Evolutionary conservation across 2,888 invertebrate genomes (phyloP).

Genomic region (Leptinotarsa tumamoca): DNA sequence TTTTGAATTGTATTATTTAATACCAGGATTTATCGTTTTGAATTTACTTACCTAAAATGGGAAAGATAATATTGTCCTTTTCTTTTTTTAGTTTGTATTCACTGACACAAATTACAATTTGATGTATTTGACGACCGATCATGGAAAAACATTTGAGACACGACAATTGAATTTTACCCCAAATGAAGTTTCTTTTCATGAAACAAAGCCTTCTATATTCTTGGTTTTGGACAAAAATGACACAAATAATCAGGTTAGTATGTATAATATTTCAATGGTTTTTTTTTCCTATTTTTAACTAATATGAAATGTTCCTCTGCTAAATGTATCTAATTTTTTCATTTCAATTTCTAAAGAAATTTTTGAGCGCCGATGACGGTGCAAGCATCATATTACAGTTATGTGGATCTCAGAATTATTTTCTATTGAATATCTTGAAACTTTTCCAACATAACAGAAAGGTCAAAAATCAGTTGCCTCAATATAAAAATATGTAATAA

Average conservation of each 20-base stretch:
- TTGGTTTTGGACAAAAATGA: conserved; percentile 82
- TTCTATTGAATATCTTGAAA: too few species aligned
- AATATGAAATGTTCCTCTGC: too few species aligned
- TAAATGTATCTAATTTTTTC: too few species aligned
- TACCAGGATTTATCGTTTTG: neutral
- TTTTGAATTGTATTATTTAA: neutral
- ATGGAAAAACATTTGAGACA: conserved; percentile 76
- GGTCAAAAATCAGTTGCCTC: too few species aligned
- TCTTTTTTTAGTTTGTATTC: conserved; percentile 82
- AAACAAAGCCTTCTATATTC: conserved; percentile 76
- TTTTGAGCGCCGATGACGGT: too few species aligned
- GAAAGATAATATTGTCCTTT: conserved; percentile 7
- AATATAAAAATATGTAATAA: too few species aligned
- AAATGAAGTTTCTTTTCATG: conserved; percentile 82
- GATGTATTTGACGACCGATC: conserved; percentile 81
- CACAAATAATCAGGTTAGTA: conserved; percentile 71
- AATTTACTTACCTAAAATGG: neutral
- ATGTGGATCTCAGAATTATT: too few species aligned
- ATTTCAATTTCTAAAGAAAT: too few species aligned
- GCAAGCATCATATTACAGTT: too few species aligned
- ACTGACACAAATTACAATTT: conserved; percentile 82
- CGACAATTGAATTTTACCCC: conserved; percentile 80
- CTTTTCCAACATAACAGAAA: too few species aligned
- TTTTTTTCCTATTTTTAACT: too few species aligned
- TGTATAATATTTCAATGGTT: neutral